These are phyloP conservation scores for Rhabdomys pumilio DNA, from an alignment of 2,797 vertebrate species.

Conservation along the genomic window DNA sequence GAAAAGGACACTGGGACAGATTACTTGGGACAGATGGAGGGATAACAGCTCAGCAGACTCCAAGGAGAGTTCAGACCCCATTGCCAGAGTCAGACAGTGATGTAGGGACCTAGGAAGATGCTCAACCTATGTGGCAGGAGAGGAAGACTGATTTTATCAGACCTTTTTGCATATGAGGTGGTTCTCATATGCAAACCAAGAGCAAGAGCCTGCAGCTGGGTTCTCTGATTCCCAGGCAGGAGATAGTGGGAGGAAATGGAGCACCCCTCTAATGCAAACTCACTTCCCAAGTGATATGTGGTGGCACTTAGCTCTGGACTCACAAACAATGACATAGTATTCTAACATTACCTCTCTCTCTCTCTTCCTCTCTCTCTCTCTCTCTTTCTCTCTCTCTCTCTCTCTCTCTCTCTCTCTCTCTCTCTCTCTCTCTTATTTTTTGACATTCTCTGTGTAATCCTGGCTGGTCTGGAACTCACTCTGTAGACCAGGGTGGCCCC, in stretches of 20 bases:
- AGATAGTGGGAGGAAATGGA: background rate
- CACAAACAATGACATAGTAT: background rate
- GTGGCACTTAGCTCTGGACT: background rate
- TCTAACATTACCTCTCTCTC: background rate
- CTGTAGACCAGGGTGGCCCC: background rate
- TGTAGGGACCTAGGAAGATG: background rate
- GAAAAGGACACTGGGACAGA: background rate
- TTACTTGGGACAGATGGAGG: background rate
- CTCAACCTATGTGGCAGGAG: background rate
- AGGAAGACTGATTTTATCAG: background rate
- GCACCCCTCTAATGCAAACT: background rate
- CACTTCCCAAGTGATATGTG: slow-evolving; percentile 1
- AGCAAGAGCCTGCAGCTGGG: background rate
- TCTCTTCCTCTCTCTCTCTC: background rate
- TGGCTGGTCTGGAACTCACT: background rate
- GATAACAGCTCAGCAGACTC: background rate
- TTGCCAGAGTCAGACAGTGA: background rate
- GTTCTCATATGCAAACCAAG: no score
- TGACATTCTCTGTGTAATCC: background rate
- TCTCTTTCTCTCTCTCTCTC: background rate
- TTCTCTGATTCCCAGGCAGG: background rate
- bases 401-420: background rate
- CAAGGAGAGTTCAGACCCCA: background rate
- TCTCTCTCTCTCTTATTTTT: background rate
- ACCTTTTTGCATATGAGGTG: background rate